Conservation (phyloP, 1,140 invertebrate genomes). For the Lepidurus couesii region DNA sequence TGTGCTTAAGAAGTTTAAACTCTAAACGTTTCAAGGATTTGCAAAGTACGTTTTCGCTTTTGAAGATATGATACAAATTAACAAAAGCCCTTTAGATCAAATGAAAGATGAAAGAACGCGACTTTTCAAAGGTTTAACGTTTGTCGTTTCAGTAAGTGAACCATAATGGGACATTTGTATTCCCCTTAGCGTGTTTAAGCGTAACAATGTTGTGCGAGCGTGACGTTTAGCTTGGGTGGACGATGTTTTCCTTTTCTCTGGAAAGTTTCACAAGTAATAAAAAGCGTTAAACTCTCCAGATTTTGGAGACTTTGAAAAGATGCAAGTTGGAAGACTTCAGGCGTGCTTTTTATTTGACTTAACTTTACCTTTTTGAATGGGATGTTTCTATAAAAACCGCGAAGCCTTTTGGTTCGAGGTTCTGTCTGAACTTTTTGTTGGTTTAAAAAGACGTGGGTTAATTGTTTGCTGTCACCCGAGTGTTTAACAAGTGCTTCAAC, state of each 20-base stretch:
- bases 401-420: not conserved
- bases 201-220: not conserved
- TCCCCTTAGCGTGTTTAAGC: not conserved
- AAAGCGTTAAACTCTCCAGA: not conserved
- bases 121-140: not conserved
- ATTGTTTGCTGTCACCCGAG: constrained; percentile 21
- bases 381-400: not conserved
- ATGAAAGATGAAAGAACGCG: not conserved
- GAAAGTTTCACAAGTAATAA: not conserved
- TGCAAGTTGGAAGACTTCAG: constrained; percentile 5
- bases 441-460: not conserved
- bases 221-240: not conserved
- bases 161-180: constrained; percentile 7
- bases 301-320: not conserved
- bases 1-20: too few species aligned
- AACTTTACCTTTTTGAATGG: not conserved
- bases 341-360: not conserved
- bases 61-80: too few species aligned
- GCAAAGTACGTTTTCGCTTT: too few species aligned
- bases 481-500: constrained; percentile 14
- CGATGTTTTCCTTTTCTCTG: not conserved
- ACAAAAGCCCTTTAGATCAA: not conserved
- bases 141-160: not conserved
- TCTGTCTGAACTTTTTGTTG: not conserved
- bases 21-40: too few species aligned